Evolutionary conservation across 2,113 vertebrate genomes (phyloP).

Genomic region (Anoplopoma fimbria): DNA sequence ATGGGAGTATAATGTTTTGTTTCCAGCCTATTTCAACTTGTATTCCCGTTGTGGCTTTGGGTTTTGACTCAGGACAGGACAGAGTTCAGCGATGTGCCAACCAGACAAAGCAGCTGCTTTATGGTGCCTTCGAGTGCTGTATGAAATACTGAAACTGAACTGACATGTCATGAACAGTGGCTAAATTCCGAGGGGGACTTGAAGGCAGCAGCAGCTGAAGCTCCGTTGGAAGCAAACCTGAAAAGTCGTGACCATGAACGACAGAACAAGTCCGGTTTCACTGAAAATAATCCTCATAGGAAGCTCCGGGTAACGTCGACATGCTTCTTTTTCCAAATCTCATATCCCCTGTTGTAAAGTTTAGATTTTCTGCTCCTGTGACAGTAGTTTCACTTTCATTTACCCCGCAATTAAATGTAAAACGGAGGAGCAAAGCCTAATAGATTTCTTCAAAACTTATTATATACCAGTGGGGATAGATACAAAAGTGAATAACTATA

Average conservation of each 20-base stretch:
- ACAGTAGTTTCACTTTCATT: slow-evolving; percentile 52
- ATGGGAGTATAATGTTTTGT: background rate
- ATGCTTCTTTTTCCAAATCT: background rate
- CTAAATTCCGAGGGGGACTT: slow-evolving; percentile 1
- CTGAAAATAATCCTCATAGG: slow-evolving; percentile 82
- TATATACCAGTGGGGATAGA: too few relatives aligned
- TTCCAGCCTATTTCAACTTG: background rate
- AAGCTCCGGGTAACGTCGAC: slow-evolving; percentile 77
- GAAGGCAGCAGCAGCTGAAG: slow-evolving; percentile 48
- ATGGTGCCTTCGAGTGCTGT: slow-evolving; percentile 24
- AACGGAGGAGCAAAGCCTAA: background rate
- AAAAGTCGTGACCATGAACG: slow-evolving; percentile 38
- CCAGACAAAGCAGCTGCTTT: background rate
- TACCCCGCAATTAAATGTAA: background rate
- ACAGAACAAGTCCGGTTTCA: slow-evolving; percentile 37
- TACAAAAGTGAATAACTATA: too few relatives aligned
- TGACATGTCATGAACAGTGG: accelerated
- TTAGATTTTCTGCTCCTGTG: background rate
- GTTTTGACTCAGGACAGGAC: background rate
- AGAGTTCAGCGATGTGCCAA: slow-evolving; percentile 11
- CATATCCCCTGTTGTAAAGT: background rate
- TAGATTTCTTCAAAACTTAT: too few relatives aligned
- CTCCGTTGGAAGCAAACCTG: background rate
- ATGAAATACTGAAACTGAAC: background rate
- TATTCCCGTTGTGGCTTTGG: background rate